A percentile compares a stretch with the other conserved stretches of the same genome.
These are phyloP conservation scores for Pelochelys cantorii DNA, from an alignment of 2,797 vertebrate species.

Conservation along the genomic window DNA sequence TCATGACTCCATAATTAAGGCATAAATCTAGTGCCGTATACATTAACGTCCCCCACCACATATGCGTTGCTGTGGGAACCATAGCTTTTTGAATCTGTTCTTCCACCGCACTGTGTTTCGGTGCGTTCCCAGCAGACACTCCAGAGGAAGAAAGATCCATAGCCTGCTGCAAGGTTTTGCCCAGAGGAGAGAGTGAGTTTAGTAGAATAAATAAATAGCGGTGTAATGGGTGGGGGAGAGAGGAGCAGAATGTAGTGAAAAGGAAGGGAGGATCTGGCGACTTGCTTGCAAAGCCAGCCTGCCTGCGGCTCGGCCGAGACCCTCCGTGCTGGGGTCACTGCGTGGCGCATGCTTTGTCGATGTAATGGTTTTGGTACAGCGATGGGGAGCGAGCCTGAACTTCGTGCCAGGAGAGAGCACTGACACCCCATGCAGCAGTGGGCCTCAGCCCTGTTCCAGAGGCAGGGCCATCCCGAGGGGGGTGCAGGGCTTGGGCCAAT, in stretches of 20 bases:
- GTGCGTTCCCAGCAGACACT: constrained; percentile 15
- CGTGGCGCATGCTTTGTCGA: neutral
- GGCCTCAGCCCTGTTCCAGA: neutral
- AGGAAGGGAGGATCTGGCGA: neutral
- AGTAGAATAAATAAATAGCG: constrained; percentile 19
- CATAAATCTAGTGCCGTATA: constrained; percentile 28
- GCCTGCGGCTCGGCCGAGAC: neutral
- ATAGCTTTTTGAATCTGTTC: constrained; percentile 45
- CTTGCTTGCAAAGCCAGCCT: neutral
- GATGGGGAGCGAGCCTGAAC: neutral
- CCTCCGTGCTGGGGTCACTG: neutral
- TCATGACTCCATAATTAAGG: constrained; percentile 8
- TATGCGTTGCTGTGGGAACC: constrained; percentile 64
- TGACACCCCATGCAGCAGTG: neutral
- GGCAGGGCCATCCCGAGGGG: neutral
- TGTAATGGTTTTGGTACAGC: neutral
- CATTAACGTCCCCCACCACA: neutral
- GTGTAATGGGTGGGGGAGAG: neutral
- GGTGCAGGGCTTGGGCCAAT: too few species aligned
- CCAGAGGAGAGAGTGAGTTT: neutral
- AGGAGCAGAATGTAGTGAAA: neutral
- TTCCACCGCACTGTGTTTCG: neutral
- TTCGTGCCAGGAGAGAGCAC: neutral
- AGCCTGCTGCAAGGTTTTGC: constrained; percentile 1
- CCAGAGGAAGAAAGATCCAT: neutral